Evolutionary conservation across 2,888 invertebrate species (phyloP).

Genomic region (Oligia strigilis): DNA sequence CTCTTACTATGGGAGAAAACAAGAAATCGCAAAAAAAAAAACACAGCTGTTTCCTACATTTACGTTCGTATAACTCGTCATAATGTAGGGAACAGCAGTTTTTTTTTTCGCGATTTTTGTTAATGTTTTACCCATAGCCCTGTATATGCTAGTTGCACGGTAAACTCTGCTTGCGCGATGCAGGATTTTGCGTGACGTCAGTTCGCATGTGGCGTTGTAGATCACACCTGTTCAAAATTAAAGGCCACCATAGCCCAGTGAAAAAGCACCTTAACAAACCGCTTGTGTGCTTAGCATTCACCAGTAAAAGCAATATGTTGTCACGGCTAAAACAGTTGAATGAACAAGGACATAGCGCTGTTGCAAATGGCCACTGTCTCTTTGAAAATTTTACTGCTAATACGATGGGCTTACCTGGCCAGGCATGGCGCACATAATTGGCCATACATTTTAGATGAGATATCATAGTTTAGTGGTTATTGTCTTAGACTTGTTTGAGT

Average conservation of each 20-base stretch:
- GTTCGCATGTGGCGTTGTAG: neutral
- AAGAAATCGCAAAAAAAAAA: no score
- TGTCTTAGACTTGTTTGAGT: neutral
- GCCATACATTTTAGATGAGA: constrained; percentile 28
- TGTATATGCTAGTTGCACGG: neutral
- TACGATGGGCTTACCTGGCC: constrained; percentile 27
- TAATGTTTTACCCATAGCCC: no score
- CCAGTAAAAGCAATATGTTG: constrained; percentile 71
- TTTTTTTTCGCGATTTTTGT: no score
- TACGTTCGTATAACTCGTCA: no score
- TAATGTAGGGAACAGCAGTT: no score
- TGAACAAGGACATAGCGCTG: constrained; percentile 63
- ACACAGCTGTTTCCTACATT: no score
- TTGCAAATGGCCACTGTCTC: constrained; percentile 58
- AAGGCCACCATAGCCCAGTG: constrained; percentile 4
- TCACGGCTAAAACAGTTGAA: constrained; percentile 65
- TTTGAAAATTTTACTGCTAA: constrained; percentile 63
- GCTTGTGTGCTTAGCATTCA: constrained; percentile 65
- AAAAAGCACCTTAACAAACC: constrained; percentile 60
- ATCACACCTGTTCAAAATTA: neutral
- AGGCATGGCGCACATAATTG: constrained; percentile 42
- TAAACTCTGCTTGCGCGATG: neutral
- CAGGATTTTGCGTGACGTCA: neutral
- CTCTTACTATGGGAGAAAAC: no score
- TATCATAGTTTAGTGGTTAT: constrained; percentile 10